phyloP scores from a whole-genome alignment of 2,888 invertebrate species.

The Calephelis perditalis region DNA sequence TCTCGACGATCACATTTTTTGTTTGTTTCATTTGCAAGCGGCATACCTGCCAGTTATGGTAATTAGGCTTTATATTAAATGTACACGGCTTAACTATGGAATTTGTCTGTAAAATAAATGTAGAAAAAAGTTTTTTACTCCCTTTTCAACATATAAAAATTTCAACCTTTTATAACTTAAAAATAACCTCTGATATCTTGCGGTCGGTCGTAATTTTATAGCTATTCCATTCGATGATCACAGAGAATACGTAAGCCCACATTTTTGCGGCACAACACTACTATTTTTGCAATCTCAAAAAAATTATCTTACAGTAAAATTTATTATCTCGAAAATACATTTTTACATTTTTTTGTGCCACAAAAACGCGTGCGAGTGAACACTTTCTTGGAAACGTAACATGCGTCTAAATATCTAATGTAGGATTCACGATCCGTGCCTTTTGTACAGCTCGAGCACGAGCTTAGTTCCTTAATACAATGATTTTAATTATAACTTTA shows the following conservation, averaged over 20 bases:
- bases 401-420: slow-evolving; percentile 71
- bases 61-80: slow-evolving; percentile 64
- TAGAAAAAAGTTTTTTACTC: slow-evolving; percentile 60
- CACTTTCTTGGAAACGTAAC: slow-evolving; percentile 76
- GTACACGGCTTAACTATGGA: slow-evolving; percentile 74
- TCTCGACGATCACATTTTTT: slow-evolving; percentile 29
- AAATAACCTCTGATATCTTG: slow-evolving; percentile 60
- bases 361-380: slow-evolving; percentile 50
- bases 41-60: slow-evolving; percentile 40
- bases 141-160: slow-evolving; percentile 11
- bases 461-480: slow-evolving; percentile 63
- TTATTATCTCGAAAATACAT: slow-evolving; percentile 56
- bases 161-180: slow-evolving; percentile 62
- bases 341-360: slow-evolving; percentile 41
- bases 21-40: slow-evolving; percentile 29
- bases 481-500: slow-evolving; percentile 71
- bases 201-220: slow-evolving; percentile 25
- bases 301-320: slow-evolving; percentile 44
- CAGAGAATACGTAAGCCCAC: slow-evolving; percentile 50
- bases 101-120: slow-evolving; percentile 64
- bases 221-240: slow-evolving; percentile 56
- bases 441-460: slow-evolving; percentile 61
- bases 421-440: slow-evolving; percentile 77
- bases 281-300: slow-evolving; percentile 43
- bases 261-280: slow-evolving; percentile 41